These are phyloP conservation scores for Hydropsyche betteni DNA, from an alignment of 2,888 invertebrate genomes.

Conservation along the genomic window DNA sequence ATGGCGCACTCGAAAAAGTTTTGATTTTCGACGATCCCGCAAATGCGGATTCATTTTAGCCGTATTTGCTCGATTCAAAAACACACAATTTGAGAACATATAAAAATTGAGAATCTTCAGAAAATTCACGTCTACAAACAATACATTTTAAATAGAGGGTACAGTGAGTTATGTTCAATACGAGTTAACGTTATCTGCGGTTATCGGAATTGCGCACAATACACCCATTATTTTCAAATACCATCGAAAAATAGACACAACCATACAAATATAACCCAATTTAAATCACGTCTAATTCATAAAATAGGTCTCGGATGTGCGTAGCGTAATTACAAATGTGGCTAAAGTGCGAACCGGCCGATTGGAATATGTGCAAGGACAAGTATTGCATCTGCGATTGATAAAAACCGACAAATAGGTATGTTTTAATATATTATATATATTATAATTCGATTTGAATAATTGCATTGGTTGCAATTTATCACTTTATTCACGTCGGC, in stretches of 20 bases:
- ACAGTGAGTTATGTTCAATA: too few species aligned
- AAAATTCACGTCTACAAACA: too few species aligned
- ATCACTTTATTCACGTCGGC: too few species aligned
- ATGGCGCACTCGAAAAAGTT: background rate
- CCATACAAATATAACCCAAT: background rate
- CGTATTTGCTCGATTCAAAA: too few species aligned
- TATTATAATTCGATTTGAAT: background rate
- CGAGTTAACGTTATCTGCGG: background rate
- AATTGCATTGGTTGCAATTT: too few species aligned
- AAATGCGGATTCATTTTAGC: background rate
- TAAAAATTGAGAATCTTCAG: too few species aligned
- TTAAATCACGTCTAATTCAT: background rate
- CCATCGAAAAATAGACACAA: too few species aligned
- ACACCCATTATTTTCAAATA: too few species aligned
- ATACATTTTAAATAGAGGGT: too few species aligned
- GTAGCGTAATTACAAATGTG: slow-evolving; percentile 10
- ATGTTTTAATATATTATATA: slow-evolving; percentile 8
- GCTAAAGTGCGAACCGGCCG: slow-evolving; percentile 3
- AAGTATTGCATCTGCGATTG: slow-evolving; percentile 17
- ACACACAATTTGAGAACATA: too few species aligned
- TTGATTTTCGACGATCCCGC: background rate
- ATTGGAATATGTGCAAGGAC: slow-evolving; percentile 16
- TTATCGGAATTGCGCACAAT: background rate
- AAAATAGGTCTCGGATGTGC: slow-evolving; percentile 6
- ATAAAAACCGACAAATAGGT: slow-evolving; percentile 14